These are phyloP conservation scores for Trogon surrucura DNA, from an alignment of 2,113 vertebrate species.

Conservation along the genomic window DNA sequence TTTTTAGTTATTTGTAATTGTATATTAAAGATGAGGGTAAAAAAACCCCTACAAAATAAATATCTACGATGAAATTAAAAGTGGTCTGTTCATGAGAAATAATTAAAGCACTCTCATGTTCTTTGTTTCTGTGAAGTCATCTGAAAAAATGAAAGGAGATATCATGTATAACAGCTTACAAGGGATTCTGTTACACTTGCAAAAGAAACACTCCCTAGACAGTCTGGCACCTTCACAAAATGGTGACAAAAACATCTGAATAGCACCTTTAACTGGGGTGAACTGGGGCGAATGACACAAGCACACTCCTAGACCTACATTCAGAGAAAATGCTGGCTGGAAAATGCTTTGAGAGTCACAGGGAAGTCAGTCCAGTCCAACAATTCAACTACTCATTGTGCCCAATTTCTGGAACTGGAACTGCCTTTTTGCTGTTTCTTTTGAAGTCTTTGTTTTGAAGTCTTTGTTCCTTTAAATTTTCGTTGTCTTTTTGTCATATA, in stretches of 20 bases:
- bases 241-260: neutral
- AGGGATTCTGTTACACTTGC: neutral
- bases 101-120: neutral
- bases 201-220: neutral
- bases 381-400: neutral
- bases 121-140: neutral
- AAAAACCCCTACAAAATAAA: neutral
- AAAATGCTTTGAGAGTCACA: neutral
- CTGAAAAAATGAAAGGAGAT: neutral
- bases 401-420: neutral
- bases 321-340: neutral
- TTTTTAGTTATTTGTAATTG: neutral
- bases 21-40: neutral
- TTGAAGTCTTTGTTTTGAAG: slow-evolving; percentile 32
- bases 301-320: neutral
- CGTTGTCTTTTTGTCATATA: neutral
- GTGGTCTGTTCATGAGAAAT: neutral
- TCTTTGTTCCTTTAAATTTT: neutral
- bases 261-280: neutral
- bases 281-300: neutral
- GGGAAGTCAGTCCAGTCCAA: neutral
- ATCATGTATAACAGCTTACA: neutral
- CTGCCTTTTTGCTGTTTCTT: neutral
- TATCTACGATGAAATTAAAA: neutral
- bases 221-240: neutral